Evolutionary conservation across 2,888 invertebrate genomes (phyloP), one percentile per base, ranked within the genome.

Genomic region (Dendrolimus pini): DNA sequence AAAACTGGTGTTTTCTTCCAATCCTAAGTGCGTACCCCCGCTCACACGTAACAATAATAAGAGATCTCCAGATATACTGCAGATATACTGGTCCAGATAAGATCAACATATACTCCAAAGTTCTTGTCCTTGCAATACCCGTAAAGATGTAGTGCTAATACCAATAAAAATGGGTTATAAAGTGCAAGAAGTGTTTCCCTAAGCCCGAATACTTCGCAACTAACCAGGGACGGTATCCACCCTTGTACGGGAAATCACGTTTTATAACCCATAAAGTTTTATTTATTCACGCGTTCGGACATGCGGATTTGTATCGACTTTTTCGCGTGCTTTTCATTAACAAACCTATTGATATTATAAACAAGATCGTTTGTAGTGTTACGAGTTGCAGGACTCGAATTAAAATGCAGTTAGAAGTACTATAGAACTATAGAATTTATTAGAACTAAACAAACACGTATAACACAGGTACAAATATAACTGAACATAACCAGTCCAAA

Each of bases 221-320:
- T 47, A 47, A 2, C 12, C 47, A 47, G 47, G 47, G 12, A 56
- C 59, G 58, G 56, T 53, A 55, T 14, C 47, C 52, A 9, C 53
- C 56, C 55, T 66, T 60, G 12, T 66, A 66, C 57, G 64, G 60
- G 59, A 58, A 58, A 61, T 55, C 65, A 59, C 59, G 58, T 64
- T 66, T 64, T 64, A 65, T 54, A 41, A 30, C 42, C 56, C 14
- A 65, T 66, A 61, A 66, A 65, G 58, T 62, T 59, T 55, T 55
- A 61, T 65, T 63, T 59, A 59, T 59, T 56, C 54, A 57, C 59
- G 41, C 54, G 41, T 10, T 41, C 10, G 30, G n/a, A 41, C 30
- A 54, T 54, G 54, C n/a, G 30, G 6, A 30, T 30, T 0, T 47
- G 9, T 12, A 47, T 9, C 12, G 47, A 12, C 47, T 8, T 7